Evolutionary conservation across 2,888 invertebrate species (phyloP).

Genomic region (Homarus gammarus): DNA sequence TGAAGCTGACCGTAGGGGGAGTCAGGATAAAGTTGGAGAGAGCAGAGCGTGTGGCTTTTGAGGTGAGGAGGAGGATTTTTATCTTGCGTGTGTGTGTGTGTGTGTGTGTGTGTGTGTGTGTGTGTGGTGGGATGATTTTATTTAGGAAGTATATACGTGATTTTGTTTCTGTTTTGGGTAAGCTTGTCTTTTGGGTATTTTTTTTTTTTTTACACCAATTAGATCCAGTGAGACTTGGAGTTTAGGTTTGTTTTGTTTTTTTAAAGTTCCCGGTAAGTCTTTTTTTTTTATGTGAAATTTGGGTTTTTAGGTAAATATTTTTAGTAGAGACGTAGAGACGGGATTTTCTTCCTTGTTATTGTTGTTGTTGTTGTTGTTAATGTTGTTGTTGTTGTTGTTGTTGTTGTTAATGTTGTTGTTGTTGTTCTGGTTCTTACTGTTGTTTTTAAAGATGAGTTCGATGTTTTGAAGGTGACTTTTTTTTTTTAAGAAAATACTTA

Average conservation of each 20-base stretch:
- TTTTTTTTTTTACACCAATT: too few species aligned
- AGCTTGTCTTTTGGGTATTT: neutral
- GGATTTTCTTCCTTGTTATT: too few species aligned
- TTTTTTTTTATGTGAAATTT: neutral
- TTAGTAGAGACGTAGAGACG: too few species aligned
- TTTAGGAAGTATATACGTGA: neutral
- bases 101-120: too few species aligned
- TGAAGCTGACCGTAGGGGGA: constrained; percentile 24
- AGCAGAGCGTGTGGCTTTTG: neutral
- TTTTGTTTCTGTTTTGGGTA: neutral
- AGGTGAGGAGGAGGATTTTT: neutral
- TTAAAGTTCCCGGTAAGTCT: neutral
- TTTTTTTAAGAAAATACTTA: too few species aligned
- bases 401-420: too few species aligned
- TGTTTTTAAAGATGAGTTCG: too few species aligned
- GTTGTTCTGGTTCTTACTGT: too few species aligned
- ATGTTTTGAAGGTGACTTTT: too few species aligned
- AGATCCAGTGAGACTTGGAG: neutral
- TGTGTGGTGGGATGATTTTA: neutral
- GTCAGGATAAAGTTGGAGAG: constrained; percentile 23
- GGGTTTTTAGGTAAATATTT: too few species aligned
- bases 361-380: too few species aligned
- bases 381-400: too few species aligned
- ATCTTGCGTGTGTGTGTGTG: neutral
- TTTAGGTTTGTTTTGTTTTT: neutral